Evolutionary conservation across 2,113 vertebrate species (phyloP), one percentile per base, ranked within the genome.

Genomic region (Anoura caudifer): DNA sequence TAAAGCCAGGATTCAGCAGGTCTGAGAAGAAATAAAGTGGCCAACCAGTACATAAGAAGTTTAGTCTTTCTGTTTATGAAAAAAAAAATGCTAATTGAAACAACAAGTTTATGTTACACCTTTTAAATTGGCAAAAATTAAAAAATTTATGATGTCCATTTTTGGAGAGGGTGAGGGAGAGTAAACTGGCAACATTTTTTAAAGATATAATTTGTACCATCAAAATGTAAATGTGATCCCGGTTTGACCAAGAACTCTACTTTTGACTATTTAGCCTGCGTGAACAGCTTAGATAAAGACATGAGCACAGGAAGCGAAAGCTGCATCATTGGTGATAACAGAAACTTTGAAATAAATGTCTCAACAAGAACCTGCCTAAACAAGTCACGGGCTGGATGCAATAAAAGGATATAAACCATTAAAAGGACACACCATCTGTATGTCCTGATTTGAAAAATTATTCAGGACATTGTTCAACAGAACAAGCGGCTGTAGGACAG

Each of bases 281-380:
- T 45, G 41, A 67, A 45, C 59, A 56, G 67, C 67, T 41, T 41
- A 17, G 41, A 86, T 4, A 50, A 87, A 67, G 33, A 75, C 63
- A 4, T 2, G 43, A 20, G 33, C 12, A n/a, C 17, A 82, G 56
- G 19, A 47, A 47, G 24, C 50, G 11, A 52, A 76, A 41, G 16
- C 20, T 16, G 5, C 2, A 33, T 65, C 17, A 20, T 19, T 56
- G 1, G 82, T 4, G 43, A 85, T 41, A 26, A 56, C 33, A 90
- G 86, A 76, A 56, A n/a, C 59, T 83, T 80, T 65, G 90, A 89
- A 89, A 85, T 59, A 91, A 10, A 63, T 61, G 22, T 91, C 91
- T 65, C 20, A 20, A 22, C 33, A 31, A 85, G 92, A 11, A 87
- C 10, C 52, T 43, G 65, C 43, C 84, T 61, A 76, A 90, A 38